These are phyloP conservation scores for Scatophagus argus DNA, from an alignment of 2,113 vertebrate genomes.

Conservation along the genomic window DNA sequence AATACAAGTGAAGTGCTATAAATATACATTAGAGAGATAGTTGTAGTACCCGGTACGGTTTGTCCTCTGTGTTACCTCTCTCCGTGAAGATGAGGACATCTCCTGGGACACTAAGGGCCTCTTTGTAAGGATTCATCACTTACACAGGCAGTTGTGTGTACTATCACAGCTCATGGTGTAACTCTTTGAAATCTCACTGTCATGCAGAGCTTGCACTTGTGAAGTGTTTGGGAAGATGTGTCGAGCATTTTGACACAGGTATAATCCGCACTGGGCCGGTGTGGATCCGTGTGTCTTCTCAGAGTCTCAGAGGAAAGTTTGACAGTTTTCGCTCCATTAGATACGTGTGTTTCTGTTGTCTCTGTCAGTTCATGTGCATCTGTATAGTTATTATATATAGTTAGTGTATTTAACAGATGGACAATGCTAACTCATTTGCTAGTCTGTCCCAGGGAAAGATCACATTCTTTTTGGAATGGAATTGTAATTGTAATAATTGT, in stretches of 20 bases:
- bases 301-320: conserved; percentile 66
- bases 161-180: conserved; percentile 79
- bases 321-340: conserved; percentile 38
- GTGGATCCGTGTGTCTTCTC: conserved; percentile 45
- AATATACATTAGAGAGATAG: conserved; percentile 76
- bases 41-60: conserved; percentile 50
- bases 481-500: no score
- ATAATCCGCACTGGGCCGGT: conserved; percentile 65
- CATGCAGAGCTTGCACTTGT: conserved; percentile 65
- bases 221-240: conserved; percentile 73
- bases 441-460: neutral
- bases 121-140: conserved; percentile 80
- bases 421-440: neutral
- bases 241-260: conserved; percentile 77
- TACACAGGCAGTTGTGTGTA: conserved; percentile 72
- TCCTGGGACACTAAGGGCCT: conserved; percentile 75
- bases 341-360: conserved; percentile 4
- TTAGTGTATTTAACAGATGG: neutral
- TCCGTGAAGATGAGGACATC: conserved; percentile 73
- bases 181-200: conserved; percentile 79
- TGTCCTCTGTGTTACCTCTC: conserved; percentile 81
- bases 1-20: conserved; percentile 72
- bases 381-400: no score
- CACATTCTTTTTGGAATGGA: no score
- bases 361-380: neutral